Base-by-base conservation (phyloP, 2,797 vertebrate genomes). In the Miichthys miiuy region DNA sequence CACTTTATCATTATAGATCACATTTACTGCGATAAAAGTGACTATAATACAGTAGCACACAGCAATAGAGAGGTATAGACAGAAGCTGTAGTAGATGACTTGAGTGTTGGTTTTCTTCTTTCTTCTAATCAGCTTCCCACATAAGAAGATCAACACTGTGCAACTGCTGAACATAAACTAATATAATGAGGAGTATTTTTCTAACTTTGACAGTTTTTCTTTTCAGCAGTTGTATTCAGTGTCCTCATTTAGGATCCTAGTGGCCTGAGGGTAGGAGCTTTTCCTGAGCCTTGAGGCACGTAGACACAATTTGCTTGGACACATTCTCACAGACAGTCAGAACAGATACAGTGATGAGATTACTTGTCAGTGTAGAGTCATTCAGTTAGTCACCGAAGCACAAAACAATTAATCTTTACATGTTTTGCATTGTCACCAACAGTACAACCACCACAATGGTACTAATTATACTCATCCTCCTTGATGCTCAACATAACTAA, bases 381-480 rank as follows among this genome's bases (percentile, higher is more conserved):
- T 27, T 82, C 77, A 86, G 58, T 34, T 17, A 68, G n/a, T 85
- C 87, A 58, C 44, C 18, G 72, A 72, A 85, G 80, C 83, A 69
- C 65, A 78, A 85, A 82, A 72, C 76, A 86, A 83, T 90, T 86
- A 63, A 79, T 85, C 17, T 51, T 56, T 76, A 78, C 82, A 86
- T 67, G 62, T 81, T 81, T 66, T 74, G 12, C 8, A 23, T 6
- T 63, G 58, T 70, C 70, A 41, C 4, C 21, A 46, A n/a, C 67
- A n/a, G 44, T 56, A 47, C 61, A 3, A 38, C 13, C 60, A 60
- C 58, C 6, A 55, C n/a, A 68, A 18, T 38, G 8, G 34, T 38
- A 38, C 34, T 38, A 9, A 8, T 38, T 8, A 9, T 38, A 38
- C 34, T 46, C 27, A 30, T 21, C 38, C 72, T 52, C 38, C 30